Evolutionary conservation across 2,797 vertebrate species (phyloP), one percentile per base, ranked within the genome.

Genomic region (Sciurus carolinensis): DNA sequence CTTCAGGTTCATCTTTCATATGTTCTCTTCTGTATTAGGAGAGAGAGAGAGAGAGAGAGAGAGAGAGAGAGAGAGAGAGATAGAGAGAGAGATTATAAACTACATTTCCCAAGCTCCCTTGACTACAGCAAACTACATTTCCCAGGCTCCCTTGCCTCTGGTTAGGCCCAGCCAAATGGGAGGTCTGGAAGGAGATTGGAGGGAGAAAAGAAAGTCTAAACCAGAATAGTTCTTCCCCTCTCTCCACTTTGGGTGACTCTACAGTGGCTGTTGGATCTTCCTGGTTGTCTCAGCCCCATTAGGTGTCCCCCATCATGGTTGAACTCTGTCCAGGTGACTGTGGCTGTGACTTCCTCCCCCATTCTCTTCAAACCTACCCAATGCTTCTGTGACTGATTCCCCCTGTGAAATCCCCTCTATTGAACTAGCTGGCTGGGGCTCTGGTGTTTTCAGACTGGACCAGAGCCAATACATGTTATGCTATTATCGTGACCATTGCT

Each of bases 91-190:
- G 6, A 17, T 64, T 77, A 18, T 12, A 87, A 90, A 96, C 89
- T 87, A 83, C 85, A 73, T 87, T 80, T 92, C 72, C 90, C 82
- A 96, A 66, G 33, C 5, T 26, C 73, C 83, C 47, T 71, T 86
- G 73, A 12, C 50, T 20, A 8, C 30, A 79, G 15, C 62, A 91
- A 82, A 96, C 95, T 93, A 82, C 75, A 89, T 85, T 84, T 89
- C 97, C 94, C 95, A 93, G 66, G 59, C 57, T 81, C 64, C 67
- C 82, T 84, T 96, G 82, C 59, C 33, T 47, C 33, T 59, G 47
- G 26, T 17, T 36, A 22, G 36, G 52, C 5, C 54, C 36, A 54
- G 72, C 91, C 91, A 83, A 62, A 28, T 81, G 15, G 42, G 62
- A 85, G 69, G 18, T 13, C 87, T 57, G 50, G 69, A 39, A n/a